Base-by-base conservation (phyloP, 1,140 invertebrate species). In the Pollicipes pollicipes region DNA sequence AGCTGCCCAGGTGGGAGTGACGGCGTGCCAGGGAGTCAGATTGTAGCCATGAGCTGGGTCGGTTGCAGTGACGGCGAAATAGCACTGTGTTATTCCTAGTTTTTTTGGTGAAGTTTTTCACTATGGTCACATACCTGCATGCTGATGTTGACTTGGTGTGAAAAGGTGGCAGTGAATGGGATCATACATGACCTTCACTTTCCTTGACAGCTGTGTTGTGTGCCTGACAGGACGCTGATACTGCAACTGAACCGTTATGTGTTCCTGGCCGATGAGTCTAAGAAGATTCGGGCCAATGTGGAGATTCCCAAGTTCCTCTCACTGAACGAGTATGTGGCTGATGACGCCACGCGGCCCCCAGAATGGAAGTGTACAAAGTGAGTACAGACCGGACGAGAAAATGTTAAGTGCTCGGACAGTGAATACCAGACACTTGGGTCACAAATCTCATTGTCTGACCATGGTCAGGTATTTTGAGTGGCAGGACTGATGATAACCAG, bases 161-260 rank as follows among this genome's bases (percentile, higher is more conserved):
- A n/a, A n/a, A n/a, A n/a, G n/a, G n/a, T n/a, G n/a, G n/a, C n/a
- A n/a, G n/a, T n/a, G n/a, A n/a, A n/a, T n/a, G n/a, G n/a, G n/a
- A n/a, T n/a, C n/a, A n/a, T n/a, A n/a, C n/a, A n/a, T n/a, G n/a
- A n/a, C n/a, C n/a, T n/a, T n/a, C n/a, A n/a, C n/a, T n/a, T n/a
- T n/a, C n/a, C n/a, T n/a, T n/a, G n/a, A n/a, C n/a, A n/a, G n/a
- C n/a, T 35, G 32, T 35, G 32, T 70, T 58, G 29, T 70, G 58
- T 70, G 72, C 16, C 8, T 64, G 2, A 1, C 69, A 75, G 74
- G 66, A 72, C 73, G 32, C 70, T 75, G 31, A 75, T 75, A 26
- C 66, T 75, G 13, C 74, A 75, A 67, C 68, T 75, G 24, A 75
- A 75, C 32, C 64, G 74, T n/a, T 75, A 75, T 31, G 71, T 72